A percentile compares a stretch with the other conserved stretches of the same genome.
Conservation (phyloP, 1,140 invertebrate species). For the Phymastichus coffea region DNA sequence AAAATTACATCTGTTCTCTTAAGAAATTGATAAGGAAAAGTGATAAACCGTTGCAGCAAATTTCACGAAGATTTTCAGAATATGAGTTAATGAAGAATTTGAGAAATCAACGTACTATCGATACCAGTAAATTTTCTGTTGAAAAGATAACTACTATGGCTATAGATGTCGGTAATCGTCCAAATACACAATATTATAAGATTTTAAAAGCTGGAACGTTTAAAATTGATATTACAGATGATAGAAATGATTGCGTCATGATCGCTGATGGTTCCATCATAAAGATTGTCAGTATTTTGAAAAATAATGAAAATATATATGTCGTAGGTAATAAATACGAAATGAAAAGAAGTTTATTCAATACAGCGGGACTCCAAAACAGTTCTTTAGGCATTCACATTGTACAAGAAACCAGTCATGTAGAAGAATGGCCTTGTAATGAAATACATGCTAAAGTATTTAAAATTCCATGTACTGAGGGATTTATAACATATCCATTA, state of each 20-base stretch:
- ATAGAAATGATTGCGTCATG: not conserved
- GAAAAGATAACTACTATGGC: not conserved
- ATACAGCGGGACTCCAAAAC: too few relatives aligned
- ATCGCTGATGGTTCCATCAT: not conserved
- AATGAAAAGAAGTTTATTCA: not conserved
- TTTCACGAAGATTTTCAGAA: not conserved
- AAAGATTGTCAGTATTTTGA: not conserved
- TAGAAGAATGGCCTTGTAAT: too few relatives aligned
- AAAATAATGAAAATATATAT: not conserved
- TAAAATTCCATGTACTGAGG: too few relatives aligned
- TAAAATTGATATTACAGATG: not conserved
- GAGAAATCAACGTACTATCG: not conserved
- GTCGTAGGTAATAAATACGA: not conserved
- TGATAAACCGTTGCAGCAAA: not conserved
- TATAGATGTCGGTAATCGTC: not conserved
- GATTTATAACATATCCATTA: too few relatives aligned
- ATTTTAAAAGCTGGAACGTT: not conserved
- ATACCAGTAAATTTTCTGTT: not conserved
- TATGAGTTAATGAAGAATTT: not conserved
- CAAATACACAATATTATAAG: not conserved
- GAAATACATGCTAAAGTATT: too few relatives aligned
- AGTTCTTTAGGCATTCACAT: too few relatives aligned
- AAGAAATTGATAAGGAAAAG: slow-evolving; percentile 15
- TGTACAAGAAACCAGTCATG: too few relatives aligned
- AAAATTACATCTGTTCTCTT: slow-evolving; percentile 14